These are phyloP conservation scores for Galerucella calmariensis DNA, from an alignment of 2,888 invertebrate genomes.

Conservation along the genomic window DNA sequence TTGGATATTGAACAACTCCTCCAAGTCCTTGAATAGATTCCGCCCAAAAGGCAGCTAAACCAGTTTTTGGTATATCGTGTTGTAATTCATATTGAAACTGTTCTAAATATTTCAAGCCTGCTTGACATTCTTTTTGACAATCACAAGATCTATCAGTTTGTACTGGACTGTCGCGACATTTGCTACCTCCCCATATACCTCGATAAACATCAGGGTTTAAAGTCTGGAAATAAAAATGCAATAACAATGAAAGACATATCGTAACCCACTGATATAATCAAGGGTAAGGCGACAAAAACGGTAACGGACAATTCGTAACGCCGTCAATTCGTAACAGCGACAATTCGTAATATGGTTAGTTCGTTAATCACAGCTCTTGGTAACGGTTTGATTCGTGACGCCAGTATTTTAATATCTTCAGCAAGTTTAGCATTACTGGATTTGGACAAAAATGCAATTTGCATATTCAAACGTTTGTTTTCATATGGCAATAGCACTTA, in stretches of 20 bases:
- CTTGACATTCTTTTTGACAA: conserved; percentile 75
- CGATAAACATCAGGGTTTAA: conserved; percentile 93
- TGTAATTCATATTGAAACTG: conserved; percentile 83
- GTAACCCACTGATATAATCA: no score
- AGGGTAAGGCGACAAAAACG: no score
- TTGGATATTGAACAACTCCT: conserved; percentile 92
- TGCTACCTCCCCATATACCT: conserved; percentile 90
- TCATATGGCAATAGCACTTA: no score
- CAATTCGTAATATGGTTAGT: no score
- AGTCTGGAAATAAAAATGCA: conserved; percentile 67
- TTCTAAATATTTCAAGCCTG: conserved; percentile 83
- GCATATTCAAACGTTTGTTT: no score
- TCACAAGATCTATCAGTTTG: conserved; percentile 77
- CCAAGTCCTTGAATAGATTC: conserved; percentile 98
- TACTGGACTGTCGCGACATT: conserved; percentile 88
- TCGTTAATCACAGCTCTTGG: no score
- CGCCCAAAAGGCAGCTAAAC: conserved; percentile 89
- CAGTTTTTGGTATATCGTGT: conserved; percentile 81
- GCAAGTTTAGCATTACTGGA: no score
- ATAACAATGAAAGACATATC: neutral
- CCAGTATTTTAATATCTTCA: no score
- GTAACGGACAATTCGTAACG: no score
- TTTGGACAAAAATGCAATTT: no score
- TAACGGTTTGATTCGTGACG: no score
- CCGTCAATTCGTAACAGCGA: no score